Base-by-base conservation (phyloP, 2,113 vertebrate genomes). In the Seriola dumerili region DNA sequence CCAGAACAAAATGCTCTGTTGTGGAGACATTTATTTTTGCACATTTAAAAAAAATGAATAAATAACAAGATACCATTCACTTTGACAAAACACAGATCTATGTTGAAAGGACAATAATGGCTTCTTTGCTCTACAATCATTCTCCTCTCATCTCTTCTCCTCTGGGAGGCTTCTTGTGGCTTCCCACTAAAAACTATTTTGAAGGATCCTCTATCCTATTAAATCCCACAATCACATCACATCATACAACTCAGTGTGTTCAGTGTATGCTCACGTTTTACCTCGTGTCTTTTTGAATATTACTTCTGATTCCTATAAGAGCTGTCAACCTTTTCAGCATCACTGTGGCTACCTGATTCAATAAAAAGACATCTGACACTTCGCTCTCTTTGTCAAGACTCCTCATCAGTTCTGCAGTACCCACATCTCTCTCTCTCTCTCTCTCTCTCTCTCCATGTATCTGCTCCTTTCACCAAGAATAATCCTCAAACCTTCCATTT, bases 401-500 rank as follows among this genome's bases (percentile, higher is more conserved):
- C 52, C 29, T 76, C 65, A 48, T 63, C 57, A 29, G 2, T 77
- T 46, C 54, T 78, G 44, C 54, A 13, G 4, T 54, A 63, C 64
- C 44, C 50, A 65, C 54, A 50, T 73, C 29, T 23, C 40, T n/a
- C 42, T 38, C 50, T 76, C 78, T 64, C 25, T 29, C 36, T 46
- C 25, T 23, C 54, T n/a, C 40, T 38, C 42, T 76, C 78, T 71
- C 29, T 69, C 42, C 19, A 40, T 74, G n/a, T 65, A 40, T 90
- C 76, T 87, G 68, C 52, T 80, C 66, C 77, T 82, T 72, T 93
- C 82, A 81, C 77, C 48, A 38, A 61, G 25, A 42, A 25, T 85
- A 81, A 87, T 89, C 77, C 76, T 80, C 54, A 40, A 79, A 61
- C 80, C 85, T 76, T 80, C 72, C 65, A 84, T 84, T 81, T 71